These are phyloP conservation scores for Cylloceria caligata DNA, from an alignment of 2,888 invertebrate genomes.

Conservation along the genomic window DNA sequence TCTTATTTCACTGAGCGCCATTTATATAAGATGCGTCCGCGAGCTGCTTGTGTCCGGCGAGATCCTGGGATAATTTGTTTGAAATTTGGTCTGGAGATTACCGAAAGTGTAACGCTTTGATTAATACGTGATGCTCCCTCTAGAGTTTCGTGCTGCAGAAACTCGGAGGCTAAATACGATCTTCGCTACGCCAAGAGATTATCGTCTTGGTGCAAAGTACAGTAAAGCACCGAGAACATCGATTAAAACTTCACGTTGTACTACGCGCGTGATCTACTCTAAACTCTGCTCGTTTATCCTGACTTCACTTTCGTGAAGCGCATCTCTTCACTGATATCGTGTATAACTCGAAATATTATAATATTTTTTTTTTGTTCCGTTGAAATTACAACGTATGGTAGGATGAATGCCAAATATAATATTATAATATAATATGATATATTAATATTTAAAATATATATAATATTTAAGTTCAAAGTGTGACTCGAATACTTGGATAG, in stretches of 20 bases:
- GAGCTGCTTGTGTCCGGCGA: slow-evolving; percentile 67
- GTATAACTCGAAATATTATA: neutral
- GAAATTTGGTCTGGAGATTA: slow-evolving; percentile 78
- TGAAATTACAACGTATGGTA: neutral
- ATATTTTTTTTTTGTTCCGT: neutral
- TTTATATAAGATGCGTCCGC: slow-evolving; percentile 74
- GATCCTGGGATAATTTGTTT: slow-evolving; percentile 77
- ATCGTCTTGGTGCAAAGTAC: slow-evolving; percentile 50
- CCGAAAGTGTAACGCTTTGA: slow-evolving; percentile 76
- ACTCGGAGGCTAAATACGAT: slow-evolving; percentile 32
- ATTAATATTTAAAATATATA: too few relatives aligned
- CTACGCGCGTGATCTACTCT: neutral
- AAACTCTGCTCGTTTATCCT: slow-evolving; percentile 5
- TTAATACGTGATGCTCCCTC: slow-evolving; percentile 72
- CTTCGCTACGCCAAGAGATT: slow-evolving; percentile 35
- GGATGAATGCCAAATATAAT: neutral
- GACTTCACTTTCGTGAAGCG: slow-evolving; percentile 3
- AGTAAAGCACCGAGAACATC: slow-evolving; percentile 45
- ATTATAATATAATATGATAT: neutral
- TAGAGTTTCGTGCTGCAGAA: slow-evolving; percentile 9
- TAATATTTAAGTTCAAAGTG: neutral
- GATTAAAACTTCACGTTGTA: slow-evolving; percentile 46
- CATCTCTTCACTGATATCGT: neutral
- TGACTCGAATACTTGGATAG: too few relatives aligned
- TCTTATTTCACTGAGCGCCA: slow-evolving; percentile 75